Evolutionary conservation across 2,113 vertebrate species (phyloP), one percentile per base, ranked within the genome.

Genomic region (Hiodon tergisus): DNA sequence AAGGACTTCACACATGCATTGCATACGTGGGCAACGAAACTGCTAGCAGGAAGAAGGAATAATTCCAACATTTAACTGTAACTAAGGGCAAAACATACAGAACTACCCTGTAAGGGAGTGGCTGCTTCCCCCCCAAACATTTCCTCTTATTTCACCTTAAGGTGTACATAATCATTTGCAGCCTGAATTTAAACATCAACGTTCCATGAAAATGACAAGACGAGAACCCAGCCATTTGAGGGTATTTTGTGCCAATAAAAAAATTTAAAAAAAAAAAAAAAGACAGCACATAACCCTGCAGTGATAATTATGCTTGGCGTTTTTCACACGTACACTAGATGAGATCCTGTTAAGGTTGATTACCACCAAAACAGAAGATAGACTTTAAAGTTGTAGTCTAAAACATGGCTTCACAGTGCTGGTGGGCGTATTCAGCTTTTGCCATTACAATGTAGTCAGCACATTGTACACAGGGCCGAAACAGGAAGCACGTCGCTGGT

Each of bases 391-490:
- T 86, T 88, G 87, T 90, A 89, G 90, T 89, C 88, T 84, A 84
- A 83, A 85, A 86, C 83, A 85, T 86, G 83, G 85, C 82, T 85
- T 87, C 88, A 91, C 89, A 91, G 89, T 91, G 89, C 86, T 80
- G 81, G 79, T 82, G 84, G 81, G 80, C 80, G 86, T 78, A 81
- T 79, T 84, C 80, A 82, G 65, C 73, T 75, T 63, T 54, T 68
- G 54, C 54, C 67, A 67, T 57, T 60, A 54, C 79, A 72, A 82
- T 78, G 75, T 84, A 77, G 81, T 80, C 76, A 77, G 85, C 85
- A 86, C 90, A 75, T 63, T 73, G 59, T 65, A 73, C 65, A 57
- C 73, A 75, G 73, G 58, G 73, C 73, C 65, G 50, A 67, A 67
- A 63, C 67, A 75, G 31, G 54, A 75, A 67, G 73, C 59, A 75